Base-by-base conservation (phyloP, 2,888 invertebrate genomes). In the Dynastes tityus region DNA sequence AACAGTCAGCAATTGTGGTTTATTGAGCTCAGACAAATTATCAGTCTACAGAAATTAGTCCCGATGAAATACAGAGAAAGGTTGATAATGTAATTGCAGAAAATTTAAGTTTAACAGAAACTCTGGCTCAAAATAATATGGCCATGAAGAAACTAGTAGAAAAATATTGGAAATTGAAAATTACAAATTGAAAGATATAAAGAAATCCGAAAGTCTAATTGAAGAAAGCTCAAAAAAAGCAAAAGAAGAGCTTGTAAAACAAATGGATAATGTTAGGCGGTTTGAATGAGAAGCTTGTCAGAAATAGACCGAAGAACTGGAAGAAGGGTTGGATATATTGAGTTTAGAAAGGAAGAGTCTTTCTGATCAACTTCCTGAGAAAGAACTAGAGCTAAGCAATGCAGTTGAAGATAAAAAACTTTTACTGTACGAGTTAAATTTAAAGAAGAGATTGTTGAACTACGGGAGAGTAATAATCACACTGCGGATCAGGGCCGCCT, bases 71-170 rank as follows among this genome's bases (percentile, higher is more conserved):
- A 64, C 86, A 87, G 61, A 83, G 83, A 49, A 85, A 86, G 79
- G 83, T 87, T 13, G 83, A 85, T 64, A 82, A 83, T 71, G 71
- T 87, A 13, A 81, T 86, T 32, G 82, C 83, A 45, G 87, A 87
- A 80, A 87, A 87, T 79, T 73, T 81, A 11, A 82, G 84, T 3
- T 53, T 16, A 53, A 16, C 91, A 85, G 93, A 93, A 82, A 92
- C 92, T 0, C 86, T 94, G 53, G 90, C 90, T 27, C 91, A 93
- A 82, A 94, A 94, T 84, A 94, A 94, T 82, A 88, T 91, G 64
- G 91, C 92, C 0, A 92, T 94, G 91, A 93, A 93, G 83, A 90
- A 92, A 65, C 93, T 94, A 86, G 92, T 93, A 82, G 88, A 91
- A 49, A 89, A 55, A 9, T 58, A 29, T 77, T 51, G 9, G 63